phyloP scores from a whole-genome alignment of 2,113 vertebrate species.

The Regulus satrapa region DNA sequence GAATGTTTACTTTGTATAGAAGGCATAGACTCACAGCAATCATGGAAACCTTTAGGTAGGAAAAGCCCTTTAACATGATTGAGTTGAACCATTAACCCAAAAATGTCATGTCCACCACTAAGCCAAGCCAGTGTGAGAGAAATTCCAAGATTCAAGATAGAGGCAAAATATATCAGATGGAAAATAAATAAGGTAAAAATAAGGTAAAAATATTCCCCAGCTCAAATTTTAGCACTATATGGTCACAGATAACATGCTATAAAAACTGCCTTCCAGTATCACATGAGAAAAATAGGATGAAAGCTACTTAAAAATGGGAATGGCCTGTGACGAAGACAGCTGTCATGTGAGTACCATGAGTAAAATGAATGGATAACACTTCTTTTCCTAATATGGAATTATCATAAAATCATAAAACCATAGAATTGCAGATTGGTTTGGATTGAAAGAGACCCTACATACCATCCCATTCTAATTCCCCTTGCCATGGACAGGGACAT shows the following conservation, averaged over 20 bases:
- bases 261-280: neutral
- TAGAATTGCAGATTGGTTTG: neutral
- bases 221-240: neutral
- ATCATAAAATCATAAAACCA: too few relatives aligned
- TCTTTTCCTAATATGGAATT: neutral
- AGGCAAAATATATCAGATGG: neutral
- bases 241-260: neutral
- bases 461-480: neutral
- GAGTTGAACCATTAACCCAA: rapidly evolving
- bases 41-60: neutral
- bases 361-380: neutral
- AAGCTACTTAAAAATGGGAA: neutral
- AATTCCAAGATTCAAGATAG: neutral
- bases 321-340: rapidly evolving
- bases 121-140: rapidly evolving
- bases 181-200: neutral
- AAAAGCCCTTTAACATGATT: neutral
- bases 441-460: neutral
- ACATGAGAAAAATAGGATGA: rapidly evolving
- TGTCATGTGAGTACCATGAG: neutral
- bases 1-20: neutral
- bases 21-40: neutral
- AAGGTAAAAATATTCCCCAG: neutral
- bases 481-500: too few relatives aligned
- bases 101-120: neutral